A percentile compares a stretch with the other conserved stretches of the same genome.
Evolutionary conservation across 2,888 invertebrate genomes (phyloP).

Genomic region (Thecocarcelia acutangulata): DNA sequence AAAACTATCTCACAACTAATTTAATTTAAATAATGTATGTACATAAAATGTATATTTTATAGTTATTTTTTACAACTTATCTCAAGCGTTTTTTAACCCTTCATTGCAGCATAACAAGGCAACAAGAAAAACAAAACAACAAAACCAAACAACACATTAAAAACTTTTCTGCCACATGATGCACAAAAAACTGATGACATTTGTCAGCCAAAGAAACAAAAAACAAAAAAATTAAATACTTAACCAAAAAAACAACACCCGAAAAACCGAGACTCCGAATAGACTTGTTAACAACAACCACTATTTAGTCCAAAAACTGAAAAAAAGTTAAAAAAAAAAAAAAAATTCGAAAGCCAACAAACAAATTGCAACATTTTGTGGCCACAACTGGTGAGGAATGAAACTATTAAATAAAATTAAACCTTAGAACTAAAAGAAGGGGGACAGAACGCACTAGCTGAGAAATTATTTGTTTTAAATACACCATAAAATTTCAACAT

Average conservation of each 20-base stretch:
- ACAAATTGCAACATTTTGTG: conserved; percentile 64
- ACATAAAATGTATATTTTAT: background rate
- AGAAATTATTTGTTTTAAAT: conserved; percentile 36
- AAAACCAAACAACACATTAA: conserved; percentile 27
- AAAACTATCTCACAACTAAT: conserved; percentile 24
- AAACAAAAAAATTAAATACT: conserved; percentile 3
- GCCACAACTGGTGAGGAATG: conserved; percentile 62
- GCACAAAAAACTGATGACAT: conserved; percentile 61
- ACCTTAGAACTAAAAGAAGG: conserved; percentile 1
- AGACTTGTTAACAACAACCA: conserved; percentile 62
- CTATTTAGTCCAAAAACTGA: conserved; percentile 43
- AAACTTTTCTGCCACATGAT: conserved; percentile 61
- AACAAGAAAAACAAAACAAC: background rate
- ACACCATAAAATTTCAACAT: conserved; percentile 34
- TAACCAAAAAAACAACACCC: conserved; percentile 26
- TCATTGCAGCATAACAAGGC: conserved; percentile 28
- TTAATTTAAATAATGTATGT: conserved; percentile 16
- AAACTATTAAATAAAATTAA: conserved; percentile 60
- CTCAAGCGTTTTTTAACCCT: conserved; percentile 15
- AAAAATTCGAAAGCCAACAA: conserved; percentile 34
- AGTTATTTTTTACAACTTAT: background rate
- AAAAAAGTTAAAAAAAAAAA: conserved; percentile 8
- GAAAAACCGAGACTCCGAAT: conserved; percentile 53
- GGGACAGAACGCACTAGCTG: conserved; percentile 25
- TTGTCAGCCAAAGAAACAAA: conserved; percentile 39